A percentile compares a stretch with the other conserved stretches of the same genome.
Evolutionary conservation across 1,140 invertebrate species (phyloP).

Genomic region (Propsilocerus akamusi): DNA sequence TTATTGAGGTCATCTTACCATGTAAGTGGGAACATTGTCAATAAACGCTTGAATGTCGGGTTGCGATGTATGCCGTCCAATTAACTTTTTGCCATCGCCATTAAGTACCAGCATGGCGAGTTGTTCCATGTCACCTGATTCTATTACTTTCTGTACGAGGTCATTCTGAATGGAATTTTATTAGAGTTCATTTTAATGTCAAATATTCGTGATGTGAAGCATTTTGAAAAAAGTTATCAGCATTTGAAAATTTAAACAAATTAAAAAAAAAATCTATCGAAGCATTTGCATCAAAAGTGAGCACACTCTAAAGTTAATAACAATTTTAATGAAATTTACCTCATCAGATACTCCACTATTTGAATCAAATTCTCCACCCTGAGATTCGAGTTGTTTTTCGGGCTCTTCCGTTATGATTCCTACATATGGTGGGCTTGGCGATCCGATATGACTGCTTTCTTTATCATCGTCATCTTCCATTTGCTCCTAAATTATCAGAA

Average conservation of each 20-base stretch:
- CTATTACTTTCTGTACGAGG: constrained; percentile 41
- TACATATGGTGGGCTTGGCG: constrained; percentile 27
- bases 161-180: constrained; percentile 25
- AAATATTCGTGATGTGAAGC: too few relatives aligned
- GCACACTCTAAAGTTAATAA: too few relatives aligned
- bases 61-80: constrained; percentile 51
- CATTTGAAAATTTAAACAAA: constrained; percentile 5
- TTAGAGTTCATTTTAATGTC: too few relatives aligned
- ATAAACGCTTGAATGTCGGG: constrained; percentile 75
- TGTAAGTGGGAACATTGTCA: constrained; percentile 74
- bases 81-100: constrained; percentile 60
- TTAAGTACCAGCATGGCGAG: constrained; percentile 72
- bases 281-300: too few relatives aligned
- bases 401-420: constrained; percentile 40
- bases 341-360: too few relatives aligned
- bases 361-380: constrained; percentile 23
- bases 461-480: constrained; percentile 15
- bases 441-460: constrained; percentile 14
- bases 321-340: too few relatives aligned
- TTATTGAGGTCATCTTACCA: constrained; percentile 37
- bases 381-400: constrained; percentile 30
- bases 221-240: too few relatives aligned
- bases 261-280: constrained; percentile 7
- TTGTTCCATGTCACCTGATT: constrained; percentile 69
- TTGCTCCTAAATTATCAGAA: neutral